Base-by-base conservation (phyloP, 1,140 invertebrate genomes). In the Parapsyche elsis region DNA sequence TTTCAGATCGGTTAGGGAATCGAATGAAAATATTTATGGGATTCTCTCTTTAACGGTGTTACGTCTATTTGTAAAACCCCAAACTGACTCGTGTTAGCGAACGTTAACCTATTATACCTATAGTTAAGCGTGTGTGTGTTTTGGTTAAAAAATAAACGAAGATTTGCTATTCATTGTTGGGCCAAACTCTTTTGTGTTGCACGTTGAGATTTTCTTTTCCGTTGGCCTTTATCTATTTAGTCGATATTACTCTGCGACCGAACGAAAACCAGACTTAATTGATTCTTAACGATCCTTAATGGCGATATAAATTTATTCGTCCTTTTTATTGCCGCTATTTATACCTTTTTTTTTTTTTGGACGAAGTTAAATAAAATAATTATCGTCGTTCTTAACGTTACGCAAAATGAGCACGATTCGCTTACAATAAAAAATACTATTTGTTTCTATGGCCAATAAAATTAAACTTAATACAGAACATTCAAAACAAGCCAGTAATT, bases 221-320 rank as follows among this genome's bases (percentile, higher is more conserved):
- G 30, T 38, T 38, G 7, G 30, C 30, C 2, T 38, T 38, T 1
- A 38, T 38, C 30, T 38, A 38, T 38, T 38, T 38, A 38, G 7
- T 38, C 30, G 30, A 38, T 38, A 4, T 38, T 38, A 38, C 30
- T 38, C 7, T 1, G 30, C 1, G 7, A 7, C 30, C 30, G 1
- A 38, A 38, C 30, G 7, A 38, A 38, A 38, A 7, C 49, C 64
- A n/a, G 64, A 9, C 21, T 67, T 67, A 67, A 67, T 67, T 67
- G 64, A 67, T 67, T 67, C 64, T 67, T 67, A 67, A 67, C 64
- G 64, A 67, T 67, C 64, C 24, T 24, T 12, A 67, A 19, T 10
- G 21, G 24, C 21, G 64, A 67, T 24, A 67, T 67, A 67, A 67
- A 67, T 26, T 67, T 10, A 67, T 12, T 10, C 24, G 12, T 26